Evolutionary conservation across 2,113 vertebrate species (phyloP), one percentile per base, ranked within the genome.

Genomic region (Ariopsis seemanni): DNA sequence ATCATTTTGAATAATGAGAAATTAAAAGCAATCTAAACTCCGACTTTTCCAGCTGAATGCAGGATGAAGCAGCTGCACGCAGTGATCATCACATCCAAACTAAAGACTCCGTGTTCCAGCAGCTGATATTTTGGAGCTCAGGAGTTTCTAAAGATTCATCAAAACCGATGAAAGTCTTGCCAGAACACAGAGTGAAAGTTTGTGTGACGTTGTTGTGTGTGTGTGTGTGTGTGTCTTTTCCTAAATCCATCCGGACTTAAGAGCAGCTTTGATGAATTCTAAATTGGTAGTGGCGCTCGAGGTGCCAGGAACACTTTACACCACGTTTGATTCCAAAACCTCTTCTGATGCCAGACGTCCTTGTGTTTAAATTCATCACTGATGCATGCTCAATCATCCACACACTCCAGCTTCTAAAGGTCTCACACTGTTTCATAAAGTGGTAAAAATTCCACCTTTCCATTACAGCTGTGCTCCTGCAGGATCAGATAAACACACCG

Each of bases 271-370:
- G 80, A 83, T 78, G 83, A 93, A 92, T 91, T 88, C 88, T 88
- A 89, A 91, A 78, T 88, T 88, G 67, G 88, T 65, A 63, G 81
- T 25, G 78, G 79, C 60, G 86, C 69, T 78, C 25, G 57, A 72
- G 74, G 50, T 89, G 86, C 92, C 89, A 83, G 42, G 75, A 86
- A 78, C 89, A 91, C 88, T 92, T 91, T 81, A 84, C 60, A 87
- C 65, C 72, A 85, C 27, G 57, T 87, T 87, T 87, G 79, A 87
- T 75, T 82, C 53, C 78, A 52, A 84, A 89, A 84, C 20, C 62
- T 74, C 58, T 22, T 63, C 50, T 87, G 34, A 34, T 82, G 62
- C 60, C 78, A 48, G 62, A 25, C 11, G 74, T 86, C 79, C 30
- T 55, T 48, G 57, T 30, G 42, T 87, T 82, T 75, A 80, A 81